phyloP scores from a whole-genome alignment of 2,797 vertebrate species.

The Sylvia borin region DNA sequence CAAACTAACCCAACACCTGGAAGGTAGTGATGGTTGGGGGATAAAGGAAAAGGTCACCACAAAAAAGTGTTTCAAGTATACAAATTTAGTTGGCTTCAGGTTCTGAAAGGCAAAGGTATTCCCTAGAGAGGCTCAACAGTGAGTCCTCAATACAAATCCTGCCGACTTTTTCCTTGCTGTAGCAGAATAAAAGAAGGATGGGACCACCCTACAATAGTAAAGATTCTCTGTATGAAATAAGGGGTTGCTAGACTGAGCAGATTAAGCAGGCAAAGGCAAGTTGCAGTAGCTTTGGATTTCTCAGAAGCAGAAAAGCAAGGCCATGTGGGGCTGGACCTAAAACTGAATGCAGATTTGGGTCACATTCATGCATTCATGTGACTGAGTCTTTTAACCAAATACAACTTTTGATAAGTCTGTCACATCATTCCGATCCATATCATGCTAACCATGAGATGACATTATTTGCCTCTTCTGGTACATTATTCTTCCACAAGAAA shows the following conservation, averaged over 20 bases:
- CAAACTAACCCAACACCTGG: background rate
- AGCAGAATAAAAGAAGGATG: background rate
- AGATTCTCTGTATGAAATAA: background rate
- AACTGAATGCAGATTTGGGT: background rate
- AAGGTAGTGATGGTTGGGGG: background rate
- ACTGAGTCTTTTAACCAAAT: background rate
- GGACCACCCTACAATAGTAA: background rate
- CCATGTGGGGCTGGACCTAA: background rate
- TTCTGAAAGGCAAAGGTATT: background rate
- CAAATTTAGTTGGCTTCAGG: background rate
- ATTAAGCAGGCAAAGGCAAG: fast-evolving
- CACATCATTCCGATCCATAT: background rate
- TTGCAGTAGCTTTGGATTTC: background rate
- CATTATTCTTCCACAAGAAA: background rate
- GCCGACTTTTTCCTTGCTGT: background rate
- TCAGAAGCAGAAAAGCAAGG: background rate
- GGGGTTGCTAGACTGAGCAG: background rate
- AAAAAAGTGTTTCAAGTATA: background rate
- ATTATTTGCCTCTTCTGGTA: background rate
- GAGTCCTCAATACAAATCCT: fast-evolving
- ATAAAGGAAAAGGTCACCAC: background rate
- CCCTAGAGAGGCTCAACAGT: background rate
- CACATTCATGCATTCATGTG: background rate
- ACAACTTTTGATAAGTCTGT: background rate
- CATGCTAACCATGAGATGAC: background rate